A percentile compares a stretch with the other conserved stretches of the same genome.
Conservation (phyloP, 2,888 invertebrate species). For the Aphidius colemani region DNA sequence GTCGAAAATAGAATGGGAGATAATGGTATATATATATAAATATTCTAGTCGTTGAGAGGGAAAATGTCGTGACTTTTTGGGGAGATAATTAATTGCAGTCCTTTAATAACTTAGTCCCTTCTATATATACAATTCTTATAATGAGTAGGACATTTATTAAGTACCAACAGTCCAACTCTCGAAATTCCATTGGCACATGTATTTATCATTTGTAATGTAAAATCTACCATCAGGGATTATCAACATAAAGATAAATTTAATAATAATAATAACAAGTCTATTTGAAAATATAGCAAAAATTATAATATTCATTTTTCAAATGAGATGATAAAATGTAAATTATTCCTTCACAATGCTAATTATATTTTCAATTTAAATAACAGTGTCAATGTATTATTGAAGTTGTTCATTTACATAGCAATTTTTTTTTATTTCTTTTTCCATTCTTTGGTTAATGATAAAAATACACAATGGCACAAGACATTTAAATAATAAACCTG, state of each 20-base stretch:
- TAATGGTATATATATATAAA: not conserved
- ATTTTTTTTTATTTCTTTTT: no score
- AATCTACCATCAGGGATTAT: slow-evolving; percentile 36
- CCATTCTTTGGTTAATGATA: no score
- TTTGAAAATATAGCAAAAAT: slow-evolving; percentile 3
- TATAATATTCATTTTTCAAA: not conserved
- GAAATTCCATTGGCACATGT: slow-evolving; percentile 57
- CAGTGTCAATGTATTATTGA: not conserved
- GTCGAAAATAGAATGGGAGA: slow-evolving; percentile 4
- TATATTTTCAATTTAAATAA: slow-evolving; percentile 7
- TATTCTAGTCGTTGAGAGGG: slow-evolving; percentile 14
- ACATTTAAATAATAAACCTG: no score
- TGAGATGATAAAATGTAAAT: not conserved
- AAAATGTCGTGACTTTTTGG: slow-evolving; percentile 27
- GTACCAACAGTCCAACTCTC: slow-evolving; percentile 41
- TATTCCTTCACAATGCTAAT: slow-evolving; percentile 2
- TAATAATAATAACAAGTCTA: no score
- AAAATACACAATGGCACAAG: no score
- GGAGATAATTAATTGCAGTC: slow-evolving; percentile 56
- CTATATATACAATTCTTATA: slow-evolving; percentile 13
- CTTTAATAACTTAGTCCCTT: slow-evolving; percentile 47
- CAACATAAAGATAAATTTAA: slow-evolving; percentile 8
- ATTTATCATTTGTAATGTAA: slow-evolving; percentile 47
- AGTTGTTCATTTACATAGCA: no score
- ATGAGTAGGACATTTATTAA: slow-evolving; percentile 36